Base-by-base conservation (phyloP, 2,888 invertebrate species). In the Volucella inanis region DNA sequence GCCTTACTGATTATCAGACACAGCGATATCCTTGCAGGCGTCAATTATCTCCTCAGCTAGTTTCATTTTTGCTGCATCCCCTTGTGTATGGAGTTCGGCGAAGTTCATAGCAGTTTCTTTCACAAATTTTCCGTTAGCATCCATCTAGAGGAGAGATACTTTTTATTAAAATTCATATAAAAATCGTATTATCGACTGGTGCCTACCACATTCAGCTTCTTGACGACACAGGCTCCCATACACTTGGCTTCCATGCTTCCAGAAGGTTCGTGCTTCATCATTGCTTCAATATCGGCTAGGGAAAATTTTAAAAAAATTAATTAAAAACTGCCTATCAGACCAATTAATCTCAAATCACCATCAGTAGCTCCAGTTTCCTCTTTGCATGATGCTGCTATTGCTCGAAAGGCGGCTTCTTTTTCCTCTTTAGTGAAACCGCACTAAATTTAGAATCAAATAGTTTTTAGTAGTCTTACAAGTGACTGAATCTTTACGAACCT, bases 321-420 rank as follows among this genome's bases (percentile, higher is more conserved):
- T 8, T 18, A 11, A 8, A 12, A 39, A 8, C 12, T 22, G 31
- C 6, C 8, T 22, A 10, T 68, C 9, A 3, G 0, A 8, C 10
- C 8, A 45, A 3, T 18, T 2, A 47, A n/a, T 31, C 31, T 14
- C n/a, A 50, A 62, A 85, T 77, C 72, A 91, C 92, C 91, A 87
- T 91, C 90, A 14, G 89, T 90, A 65, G 91, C 91, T 6, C 91
- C 90, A 39, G 88, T 57, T 80, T 90, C 89, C 2, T 89, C 88
- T 38, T 90, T 89, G 84, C 92, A 92, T 41, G 87, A 87, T 18
- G 88, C 88, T 8, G 88, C 88, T 18, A 64, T 43, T 12, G 68
- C 64, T 80, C 88, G 65, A 8, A 89, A 89, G 52, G 87, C 70
- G 45, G 88, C 88, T 1, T 87, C 47, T 12, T 88, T 80, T 79